Conservation (phyloP, 2,797 vertebrate genomes). For the Chloroceryle amazona region DNA sequence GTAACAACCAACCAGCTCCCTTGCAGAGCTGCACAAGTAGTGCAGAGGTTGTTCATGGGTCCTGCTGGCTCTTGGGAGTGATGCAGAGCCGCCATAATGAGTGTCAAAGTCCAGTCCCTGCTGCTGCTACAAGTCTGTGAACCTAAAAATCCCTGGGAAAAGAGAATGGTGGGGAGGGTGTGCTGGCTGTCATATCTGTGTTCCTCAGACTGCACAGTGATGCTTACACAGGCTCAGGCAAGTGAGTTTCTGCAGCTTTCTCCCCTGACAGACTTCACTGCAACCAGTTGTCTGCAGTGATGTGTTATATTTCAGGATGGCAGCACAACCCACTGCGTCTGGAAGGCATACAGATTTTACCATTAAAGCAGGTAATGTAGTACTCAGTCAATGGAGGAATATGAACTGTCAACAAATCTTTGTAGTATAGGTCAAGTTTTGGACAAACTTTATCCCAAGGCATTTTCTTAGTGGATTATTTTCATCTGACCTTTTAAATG, state of each 20-base stretch:
- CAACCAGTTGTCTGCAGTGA: rapidly evolving
- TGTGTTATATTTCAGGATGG: not conserved
- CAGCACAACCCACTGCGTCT: not conserved
- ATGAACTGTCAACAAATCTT: not conserved
- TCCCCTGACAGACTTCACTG: not conserved
- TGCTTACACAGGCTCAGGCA: rapidly evolving
- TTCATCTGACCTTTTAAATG: not conserved
- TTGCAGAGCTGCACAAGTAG: not conserved
- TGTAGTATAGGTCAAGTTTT: not conserved
- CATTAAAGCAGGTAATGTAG: not conserved
- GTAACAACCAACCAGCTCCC: not conserved
- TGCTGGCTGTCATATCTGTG: rapidly evolving
- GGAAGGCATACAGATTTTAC: not conserved
- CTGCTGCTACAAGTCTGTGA: rapidly evolving
- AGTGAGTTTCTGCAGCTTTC: not conserved
- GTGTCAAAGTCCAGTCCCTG: not conserved
- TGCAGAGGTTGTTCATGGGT: not conserved
- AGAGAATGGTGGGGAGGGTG: rapidly evolving
- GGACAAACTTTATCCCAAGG: not conserved
- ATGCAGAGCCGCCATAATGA: not conserved
- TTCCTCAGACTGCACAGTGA: rapidly evolving
- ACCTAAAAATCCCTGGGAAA: not conserved
- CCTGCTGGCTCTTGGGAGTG: not conserved
- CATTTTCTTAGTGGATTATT: not conserved
- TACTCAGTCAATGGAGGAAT: not conserved